Percentiles rank a stretch among this genome's conserved stretches.
These are phyloP conservation scores for Geothlypis trichas DNA, from an alignment of 2,113 vertebrate genomes.

Conservation along the genomic window DNA sequence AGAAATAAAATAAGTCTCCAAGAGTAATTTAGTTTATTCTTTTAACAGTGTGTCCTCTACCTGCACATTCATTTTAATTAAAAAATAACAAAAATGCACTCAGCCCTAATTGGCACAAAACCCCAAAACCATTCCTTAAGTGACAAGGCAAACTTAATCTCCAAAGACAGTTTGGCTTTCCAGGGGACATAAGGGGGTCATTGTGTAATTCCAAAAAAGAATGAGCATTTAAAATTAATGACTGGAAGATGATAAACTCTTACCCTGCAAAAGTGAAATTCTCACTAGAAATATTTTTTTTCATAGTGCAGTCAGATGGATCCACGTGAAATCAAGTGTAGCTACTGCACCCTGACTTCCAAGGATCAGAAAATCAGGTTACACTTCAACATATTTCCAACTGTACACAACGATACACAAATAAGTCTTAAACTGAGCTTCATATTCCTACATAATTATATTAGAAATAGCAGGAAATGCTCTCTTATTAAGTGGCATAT, in stretches of 20 bases:
- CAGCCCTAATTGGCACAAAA: background rate
- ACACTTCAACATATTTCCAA: background rate
- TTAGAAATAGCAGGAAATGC: conserved; percentile 7
- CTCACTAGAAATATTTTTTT: background rate
- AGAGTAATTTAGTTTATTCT: background rate
- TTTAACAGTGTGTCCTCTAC: background rate
- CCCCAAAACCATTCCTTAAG: background rate
- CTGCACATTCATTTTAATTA: background rate
- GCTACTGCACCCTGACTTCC: background rate
- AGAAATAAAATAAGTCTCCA: background rate
- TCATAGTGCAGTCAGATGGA: background rate
- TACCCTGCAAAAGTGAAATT: background rate
- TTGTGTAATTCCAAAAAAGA: background rate
- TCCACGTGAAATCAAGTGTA: background rate
- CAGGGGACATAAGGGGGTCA: background rate
- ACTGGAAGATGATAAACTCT: background rate
- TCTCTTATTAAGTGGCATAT: conserved; percentile 42
- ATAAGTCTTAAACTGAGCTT: background rate
- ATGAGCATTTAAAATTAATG: background rate
- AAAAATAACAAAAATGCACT: background rate
- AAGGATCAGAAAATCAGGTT: background rate
- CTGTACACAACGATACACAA: background rate
- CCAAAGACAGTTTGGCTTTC: background rate
- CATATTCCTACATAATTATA: background rate
- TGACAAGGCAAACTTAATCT: background rate